phyloP scores from a whole-genome alignment of 2,888 invertebrate species.

The Onchidella celtica region DNA sequence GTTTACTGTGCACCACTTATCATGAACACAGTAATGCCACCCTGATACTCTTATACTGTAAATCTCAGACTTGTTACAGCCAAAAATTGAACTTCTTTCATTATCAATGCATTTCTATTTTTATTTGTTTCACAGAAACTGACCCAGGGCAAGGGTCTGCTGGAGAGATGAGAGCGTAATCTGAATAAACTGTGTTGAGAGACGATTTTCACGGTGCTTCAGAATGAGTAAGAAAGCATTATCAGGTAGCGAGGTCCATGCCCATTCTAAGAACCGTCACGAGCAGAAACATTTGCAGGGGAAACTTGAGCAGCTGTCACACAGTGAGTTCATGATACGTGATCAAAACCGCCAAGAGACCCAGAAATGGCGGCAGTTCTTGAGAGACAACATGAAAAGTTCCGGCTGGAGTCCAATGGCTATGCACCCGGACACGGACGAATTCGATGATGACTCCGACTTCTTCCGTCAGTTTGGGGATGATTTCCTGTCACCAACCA shows the following conservation, averaged over 20 bases:
- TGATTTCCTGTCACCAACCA: neutral
- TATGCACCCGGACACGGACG: neutral
- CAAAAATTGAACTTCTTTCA: no score
- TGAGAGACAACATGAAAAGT: neutral
- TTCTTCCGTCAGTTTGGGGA: neutral
- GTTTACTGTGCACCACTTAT: no score
- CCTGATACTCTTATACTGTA: no score
- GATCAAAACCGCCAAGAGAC: neutral
- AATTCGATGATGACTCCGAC: neutral
- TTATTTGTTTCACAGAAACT: no score
- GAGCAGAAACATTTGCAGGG: constrained; percentile 16
- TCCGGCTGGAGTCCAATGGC: constrained; percentile 3
- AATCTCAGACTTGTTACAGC: no score
- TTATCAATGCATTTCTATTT: no score
- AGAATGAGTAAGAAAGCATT: constrained; percentile 13
- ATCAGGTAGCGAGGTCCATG: constrained; percentile 26
- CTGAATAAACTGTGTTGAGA: no score
- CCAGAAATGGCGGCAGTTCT: constrained; percentile 30
- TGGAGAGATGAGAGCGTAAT: no score
- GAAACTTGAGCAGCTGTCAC: constrained; percentile 8
- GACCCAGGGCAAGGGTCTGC: no score
- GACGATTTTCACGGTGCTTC: no score
- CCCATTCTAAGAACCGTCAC: constrained; percentile 14
- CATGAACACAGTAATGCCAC: no score
- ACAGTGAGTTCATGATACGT: neutral